Conservation (phyloP, 2,113 vertebrate genomes). For the Pelusios castaneus region DNA sequence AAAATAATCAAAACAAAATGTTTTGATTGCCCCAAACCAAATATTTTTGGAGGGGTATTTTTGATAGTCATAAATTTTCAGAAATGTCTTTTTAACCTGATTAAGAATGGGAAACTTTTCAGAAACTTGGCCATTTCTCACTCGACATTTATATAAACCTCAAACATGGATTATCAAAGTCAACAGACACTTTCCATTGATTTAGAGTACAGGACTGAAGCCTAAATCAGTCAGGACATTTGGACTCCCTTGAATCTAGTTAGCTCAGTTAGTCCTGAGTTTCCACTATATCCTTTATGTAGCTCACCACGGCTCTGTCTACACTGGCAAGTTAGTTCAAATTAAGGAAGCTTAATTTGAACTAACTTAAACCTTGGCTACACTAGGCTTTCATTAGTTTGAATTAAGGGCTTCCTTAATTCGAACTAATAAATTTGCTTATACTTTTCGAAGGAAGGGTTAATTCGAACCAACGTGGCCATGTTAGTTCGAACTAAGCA, state of each 20-base stretch:
- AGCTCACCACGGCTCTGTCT: background rate
- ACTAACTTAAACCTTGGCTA: no score
- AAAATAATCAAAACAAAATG: background rate
- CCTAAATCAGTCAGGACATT: background rate
- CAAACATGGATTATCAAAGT: background rate
- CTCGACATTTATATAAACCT: background rate
- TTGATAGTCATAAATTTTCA: background rate
- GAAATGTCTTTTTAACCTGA: background rate
- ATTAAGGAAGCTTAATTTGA: no score
- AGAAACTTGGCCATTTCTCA: background rate
- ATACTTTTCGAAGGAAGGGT: no score
- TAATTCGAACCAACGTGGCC: no score
- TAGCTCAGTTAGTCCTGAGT: background rate
- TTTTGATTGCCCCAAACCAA: no score
- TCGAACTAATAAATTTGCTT: no score
- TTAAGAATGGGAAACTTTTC: background rate
- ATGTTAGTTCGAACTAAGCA: no score
- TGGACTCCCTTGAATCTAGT: background rate
- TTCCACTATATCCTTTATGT: background rate
- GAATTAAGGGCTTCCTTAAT: no score
- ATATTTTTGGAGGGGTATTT: background rate
- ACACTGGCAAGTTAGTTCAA: no score
- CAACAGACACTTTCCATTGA: background rate
- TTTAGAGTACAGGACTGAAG: accelerated
- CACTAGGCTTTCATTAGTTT: no score